Base-by-base conservation (phyloP, 2,113 vertebrate genomes). In the Reinhardtius hippoglossoides region DNA sequence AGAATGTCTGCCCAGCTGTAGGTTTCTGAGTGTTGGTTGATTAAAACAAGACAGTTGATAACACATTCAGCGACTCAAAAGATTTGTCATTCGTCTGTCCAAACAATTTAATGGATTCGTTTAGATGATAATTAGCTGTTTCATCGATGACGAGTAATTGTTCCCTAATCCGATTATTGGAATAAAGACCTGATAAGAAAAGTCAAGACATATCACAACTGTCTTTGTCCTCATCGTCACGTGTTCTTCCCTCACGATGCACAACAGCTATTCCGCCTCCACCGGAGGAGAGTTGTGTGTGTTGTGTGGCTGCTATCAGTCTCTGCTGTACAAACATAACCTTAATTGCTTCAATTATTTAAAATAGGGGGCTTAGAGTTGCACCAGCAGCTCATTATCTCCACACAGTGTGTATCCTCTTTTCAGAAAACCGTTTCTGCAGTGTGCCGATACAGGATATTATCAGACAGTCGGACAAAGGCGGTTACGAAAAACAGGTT, bases 301-400 rank as follows among this genome's bases (percentile, higher is more conserved):
- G 37, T 14, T n/a, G 15, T 7, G 31, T 31, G 5, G 31, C 7
- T 7, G 31, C 31, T 31, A 31, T 60, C 54, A 50, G 26, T 40
- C 26, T 0, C 9, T 23, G 27, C 23, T 10, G 14, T 20, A 5
- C 26, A 6, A 52, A 46, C 44, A 21, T 20, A 5, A 44, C 21
- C n/a, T 64, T 58, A n/a, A 76, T 21, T 31, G 15, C 62, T 23
- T 57, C 3, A 40, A 0, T 67, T 24, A 57, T 72, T 76, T 24
- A 68, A 20, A 37, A 1, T 42, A 37, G 13, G 13, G 13, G 15
- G 2, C 10, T 61, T 16, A 40, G 46, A 26, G 20, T n/a, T 48
- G 57, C 58, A 46, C n/a, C 7, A 6, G 7, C 56, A n/a, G 20
- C 24, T 46, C 62, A 57, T 76, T 56, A 64, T 59, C 5, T 64